Conservation (phyloP, 2,888 invertebrate species). For the Criorhina ranunculi region DNA sequence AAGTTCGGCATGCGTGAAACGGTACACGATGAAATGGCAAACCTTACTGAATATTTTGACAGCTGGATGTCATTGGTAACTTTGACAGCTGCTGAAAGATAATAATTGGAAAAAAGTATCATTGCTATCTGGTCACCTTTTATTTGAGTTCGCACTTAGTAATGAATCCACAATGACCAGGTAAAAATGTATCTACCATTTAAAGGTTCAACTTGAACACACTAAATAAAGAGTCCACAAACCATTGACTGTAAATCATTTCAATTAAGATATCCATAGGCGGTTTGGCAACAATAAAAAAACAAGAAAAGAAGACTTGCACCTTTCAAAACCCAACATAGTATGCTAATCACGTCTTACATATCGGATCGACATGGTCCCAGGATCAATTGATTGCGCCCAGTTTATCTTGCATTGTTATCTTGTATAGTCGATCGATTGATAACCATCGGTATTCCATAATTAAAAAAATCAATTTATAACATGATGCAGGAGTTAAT, state of each 20-base stretch:
- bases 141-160: no score
- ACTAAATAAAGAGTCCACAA: no score
- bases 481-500: constrained; percentile 68
- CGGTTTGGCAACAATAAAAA: constrained; percentile 35
- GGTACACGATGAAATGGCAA: no score
- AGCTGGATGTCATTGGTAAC: no score
- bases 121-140: no score
- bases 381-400: constrained; percentile 61
- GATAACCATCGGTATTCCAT: constrained; percentile 72
- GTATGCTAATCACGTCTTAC: constrained; percentile 71
- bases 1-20: no score
- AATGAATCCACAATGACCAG: no score
- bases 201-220: no score
- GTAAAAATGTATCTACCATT: no score
- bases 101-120: no score
- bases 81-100: no score
- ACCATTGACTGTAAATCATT: constrained; percentile 31
- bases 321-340: constrained; percentile 14
- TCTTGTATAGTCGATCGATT: constrained; percentile 67
- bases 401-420: constrained; percentile 73
- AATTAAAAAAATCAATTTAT: constrained; percentile 77
- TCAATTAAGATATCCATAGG: constrained; percentile 72
- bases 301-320: constrained; percentile 40
- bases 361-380: constrained; percentile 22
- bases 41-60: no score